phyloP scores from a whole-genome alignment of 35 echinoderm and acorn worm species.

The Nesometra sesokonis region DNA sequence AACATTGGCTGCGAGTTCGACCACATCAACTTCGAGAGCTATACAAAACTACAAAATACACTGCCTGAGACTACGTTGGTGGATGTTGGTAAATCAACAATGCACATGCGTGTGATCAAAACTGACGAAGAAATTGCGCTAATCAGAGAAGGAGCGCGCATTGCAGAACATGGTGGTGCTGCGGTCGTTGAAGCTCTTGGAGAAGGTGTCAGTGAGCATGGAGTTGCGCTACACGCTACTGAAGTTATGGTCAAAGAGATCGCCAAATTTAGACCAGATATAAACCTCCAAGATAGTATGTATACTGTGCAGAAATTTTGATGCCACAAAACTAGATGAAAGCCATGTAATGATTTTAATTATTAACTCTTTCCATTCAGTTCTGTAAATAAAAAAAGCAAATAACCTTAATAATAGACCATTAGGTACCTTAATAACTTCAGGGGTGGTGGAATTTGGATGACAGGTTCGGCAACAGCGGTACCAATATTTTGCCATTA shows the following conservation, averaged over 20 bases:
- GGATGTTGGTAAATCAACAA: slow-evolving; percentile 66
- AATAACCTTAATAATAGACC: too few species aligned
- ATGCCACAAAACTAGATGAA: too few species aligned
- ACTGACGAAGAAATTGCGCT: slow-evolving; percentile 74
- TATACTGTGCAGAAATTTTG: too few species aligned
- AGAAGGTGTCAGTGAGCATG: slow-evolving; percentile 67
- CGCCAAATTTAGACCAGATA: slow-evolving; percentile 54
- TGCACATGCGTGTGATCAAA: slow-evolving; percentile 76
- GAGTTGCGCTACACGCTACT: slow-evolving; percentile 42
- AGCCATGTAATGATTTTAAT: too few species aligned
- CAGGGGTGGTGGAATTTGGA: too few species aligned
- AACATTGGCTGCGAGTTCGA: slow-evolving; percentile 83
- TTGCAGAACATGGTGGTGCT: slow-evolving; percentile 59
- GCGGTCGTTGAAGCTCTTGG: slow-evolving; percentile 64
- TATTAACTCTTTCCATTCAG: too few species aligned
- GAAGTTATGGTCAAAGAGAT: slow-evolving; percentile 77
- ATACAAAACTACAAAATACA: slow-evolving; percentile 46
- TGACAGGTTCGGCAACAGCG: too few species aligned
- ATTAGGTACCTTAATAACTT: too few species aligned
- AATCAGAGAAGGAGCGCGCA: slow-evolving; percentile 67
- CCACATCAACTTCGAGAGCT: slow-evolving; percentile 56
- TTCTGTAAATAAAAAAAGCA: too few species aligned
- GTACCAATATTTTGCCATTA: too few species aligned
- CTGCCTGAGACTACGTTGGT: slow-evolving; percentile 42
- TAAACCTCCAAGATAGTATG: slow-evolving; percentile 81